Evolutionary conservation across 2,113 vertebrate genomes (phyloP).

Genomic region (Python bivittatus): DNA sequence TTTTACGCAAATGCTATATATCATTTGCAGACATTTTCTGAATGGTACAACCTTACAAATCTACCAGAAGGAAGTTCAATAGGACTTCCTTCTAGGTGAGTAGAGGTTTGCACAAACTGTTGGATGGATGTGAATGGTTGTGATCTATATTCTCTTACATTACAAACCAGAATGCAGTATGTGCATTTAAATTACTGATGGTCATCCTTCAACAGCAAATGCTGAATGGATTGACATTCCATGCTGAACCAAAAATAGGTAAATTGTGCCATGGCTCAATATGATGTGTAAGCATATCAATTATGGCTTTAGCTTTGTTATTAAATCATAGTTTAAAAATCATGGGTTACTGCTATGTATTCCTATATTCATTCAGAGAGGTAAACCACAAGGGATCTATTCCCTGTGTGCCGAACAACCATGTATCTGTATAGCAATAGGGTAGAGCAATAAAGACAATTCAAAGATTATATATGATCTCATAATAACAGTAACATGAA

Average conservation of each 20-base stretch:
- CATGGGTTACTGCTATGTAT: background rate
- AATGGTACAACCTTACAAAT: background rate
- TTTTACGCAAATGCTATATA: background rate
- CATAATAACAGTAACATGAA: background rate
- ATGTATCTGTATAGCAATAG: background rate
- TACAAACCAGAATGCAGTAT: conserved; percentile 56
- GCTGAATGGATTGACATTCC: background rate
- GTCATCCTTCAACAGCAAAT: background rate
- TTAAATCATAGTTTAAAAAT: background rate
- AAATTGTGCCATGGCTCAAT: background rate
- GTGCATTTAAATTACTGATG: accelerated
- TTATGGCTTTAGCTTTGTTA: background rate
- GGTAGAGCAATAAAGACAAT: background rate
- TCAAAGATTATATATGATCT: background rate
- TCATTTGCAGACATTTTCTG: background rate
- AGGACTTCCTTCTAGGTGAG: background rate
- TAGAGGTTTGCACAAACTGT: conserved; percentile 15
- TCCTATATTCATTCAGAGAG: background rate
- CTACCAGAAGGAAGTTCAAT: background rate
- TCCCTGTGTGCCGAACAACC: background rate
- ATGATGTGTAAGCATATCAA: background rate
- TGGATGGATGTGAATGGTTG: conserved; percentile 48
- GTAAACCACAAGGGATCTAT: background rate
- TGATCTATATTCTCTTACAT: conserved; percentile 57
- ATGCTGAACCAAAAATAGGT: background rate